A percentile compares a stretch with the other conserved stretches of the same genome.
These are phyloP conservation scores for Rhineura floridana DNA, from an alignment of 2,113 vertebrate species.

Conservation along the genomic window DNA sequence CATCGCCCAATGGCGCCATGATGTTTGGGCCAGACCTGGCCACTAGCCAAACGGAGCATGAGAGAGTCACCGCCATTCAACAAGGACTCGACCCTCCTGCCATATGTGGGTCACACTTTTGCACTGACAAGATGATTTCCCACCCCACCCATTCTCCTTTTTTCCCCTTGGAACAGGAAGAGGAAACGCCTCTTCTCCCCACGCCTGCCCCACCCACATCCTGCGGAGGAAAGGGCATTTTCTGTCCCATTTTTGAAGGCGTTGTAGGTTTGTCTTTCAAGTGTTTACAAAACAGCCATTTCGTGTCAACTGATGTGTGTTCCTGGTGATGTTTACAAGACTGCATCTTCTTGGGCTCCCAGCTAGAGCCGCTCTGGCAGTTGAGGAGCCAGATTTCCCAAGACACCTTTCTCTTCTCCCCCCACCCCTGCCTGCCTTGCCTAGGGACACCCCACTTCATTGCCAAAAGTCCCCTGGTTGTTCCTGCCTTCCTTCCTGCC, in stretches of 20 bases:
- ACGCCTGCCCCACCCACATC: not conserved
- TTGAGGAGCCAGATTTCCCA: conserved; percentile 51
- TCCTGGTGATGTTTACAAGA: conserved; percentile 81
- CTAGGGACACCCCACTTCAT: conserved; percentile 47
- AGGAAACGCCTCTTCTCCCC: conserved; percentile 48
- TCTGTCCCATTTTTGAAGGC: conserved; percentile 65
- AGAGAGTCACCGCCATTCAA: conserved; percentile 37
- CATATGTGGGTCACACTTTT: conserved; percentile 66
- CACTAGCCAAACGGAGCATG: conserved; percentile 58
- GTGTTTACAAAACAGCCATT: conserved; percentile 81
- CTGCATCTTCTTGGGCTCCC: conserved; percentile 71
- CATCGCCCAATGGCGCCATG: conserved; percentile 36
- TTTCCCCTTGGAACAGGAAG: conserved; percentile 10
- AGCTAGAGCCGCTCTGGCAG: conserved; percentile 63
- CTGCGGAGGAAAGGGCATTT: conserved; percentile 68
- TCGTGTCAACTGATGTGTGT: conserved; percentile 79
- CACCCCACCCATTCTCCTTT: conserved; percentile 55
- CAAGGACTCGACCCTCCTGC: conserved; percentile 52
- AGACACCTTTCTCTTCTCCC: conserved; percentile 8
- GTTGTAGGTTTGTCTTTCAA: conserved; percentile 74
- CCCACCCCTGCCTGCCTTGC: not conserved
- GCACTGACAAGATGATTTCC: conserved; percentile 74
- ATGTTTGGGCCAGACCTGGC: conserved; percentile 27
- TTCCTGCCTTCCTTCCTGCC: not conserved
- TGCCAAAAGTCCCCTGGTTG: conserved; percentile 62